These are phyloP conservation scores for Frieseomelitta varia DNA, from an alignment of 1,140 invertebrate species.

Conservation along the genomic window DNA sequence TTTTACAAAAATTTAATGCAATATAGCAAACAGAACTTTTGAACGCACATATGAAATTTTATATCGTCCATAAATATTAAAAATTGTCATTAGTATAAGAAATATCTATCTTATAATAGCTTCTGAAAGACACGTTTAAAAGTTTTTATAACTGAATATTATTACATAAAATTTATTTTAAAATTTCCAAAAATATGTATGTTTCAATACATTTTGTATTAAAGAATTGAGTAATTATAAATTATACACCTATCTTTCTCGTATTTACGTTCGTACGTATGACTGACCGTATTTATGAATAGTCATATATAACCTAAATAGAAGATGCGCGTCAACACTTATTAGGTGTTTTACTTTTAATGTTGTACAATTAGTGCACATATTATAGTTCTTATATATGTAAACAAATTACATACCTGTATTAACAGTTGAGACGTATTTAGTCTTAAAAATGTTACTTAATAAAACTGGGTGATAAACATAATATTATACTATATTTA, in stretches of 20 bases:
- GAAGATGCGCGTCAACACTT: neutral
- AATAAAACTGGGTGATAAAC: neutral
- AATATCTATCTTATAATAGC: neutral
- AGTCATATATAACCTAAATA: neutral
- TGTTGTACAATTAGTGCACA: neutral
- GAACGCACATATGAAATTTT: neutral
- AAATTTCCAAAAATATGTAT: slow-evolving; percentile 10
- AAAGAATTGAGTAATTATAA: slow-evolving; percentile 16
- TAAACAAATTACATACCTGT: neutral
- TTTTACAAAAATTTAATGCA: neutral
- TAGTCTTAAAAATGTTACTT: neutral
- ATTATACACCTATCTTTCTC: neutral
- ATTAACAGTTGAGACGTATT: neutral
- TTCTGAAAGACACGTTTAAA: neutral
- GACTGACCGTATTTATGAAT: neutral
- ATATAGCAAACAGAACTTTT: neutral
- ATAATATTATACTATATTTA: neutral
- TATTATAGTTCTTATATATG: neutral
- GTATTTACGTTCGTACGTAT: neutral
- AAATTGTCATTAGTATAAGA: slow-evolving; percentile 6
- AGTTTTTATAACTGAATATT: slow-evolving; percentile 13
- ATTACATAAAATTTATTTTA: slow-evolving; percentile 10
- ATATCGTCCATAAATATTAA: slow-evolving; percentile 10
- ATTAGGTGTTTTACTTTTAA: neutral
- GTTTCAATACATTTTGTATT: neutral